Evolutionary conservation across 2,888 invertebrate genomes (phyloP).

Genomic region (Diarsia dahlii): DNA sequence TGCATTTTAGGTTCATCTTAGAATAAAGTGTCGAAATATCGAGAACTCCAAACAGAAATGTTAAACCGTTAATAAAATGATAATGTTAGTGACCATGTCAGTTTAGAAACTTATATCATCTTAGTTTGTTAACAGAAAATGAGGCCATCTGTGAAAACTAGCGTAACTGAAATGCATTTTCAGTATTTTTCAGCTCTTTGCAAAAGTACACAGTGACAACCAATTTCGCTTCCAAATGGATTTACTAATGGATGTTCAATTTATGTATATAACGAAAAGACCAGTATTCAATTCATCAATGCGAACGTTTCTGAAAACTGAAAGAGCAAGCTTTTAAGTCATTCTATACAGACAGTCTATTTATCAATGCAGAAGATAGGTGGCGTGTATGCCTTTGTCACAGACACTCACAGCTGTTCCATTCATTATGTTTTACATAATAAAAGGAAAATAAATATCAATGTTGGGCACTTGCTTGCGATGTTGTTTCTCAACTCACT

Average conservation of each 20-base stretch:
- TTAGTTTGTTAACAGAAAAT: not conserved
- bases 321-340: constrained; percentile 20
- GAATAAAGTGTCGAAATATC: too few relatives aligned
- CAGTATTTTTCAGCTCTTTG: not conserved
- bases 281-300: not conserved
- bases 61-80: too few relatives aligned
- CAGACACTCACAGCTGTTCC: constrained; percentile 28
- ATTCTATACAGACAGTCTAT: constrained; percentile 32
- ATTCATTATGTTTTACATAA: constrained; percentile 41
- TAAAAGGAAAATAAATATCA: constrained; percentile 37
- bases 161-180: constrained; percentile 3
- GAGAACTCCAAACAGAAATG: too few relatives aligned
- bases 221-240: constrained; percentile 9
- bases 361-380: constrained; percentile 32
- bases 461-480: constrained; percentile 26
- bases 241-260: constrained; percentile 16
- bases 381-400: constrained; percentile 29
- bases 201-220: constrained; percentile 16
- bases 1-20: not conserved
- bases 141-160: not conserved
- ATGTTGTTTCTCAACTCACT: constrained; percentile 43
- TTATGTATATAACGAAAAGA: constrained; percentile 15
- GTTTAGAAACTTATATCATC: not conserved
- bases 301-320: constrained; percentile 3
- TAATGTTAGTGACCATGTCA: too few relatives aligned